A percentile compares a stretch with the other conserved stretches of the same genome.
These are phyloP conservation scores for Macrostomum lignano DNA, from an alignment of 1,140 invertebrate species.

Conservation along the genomic window DNA sequence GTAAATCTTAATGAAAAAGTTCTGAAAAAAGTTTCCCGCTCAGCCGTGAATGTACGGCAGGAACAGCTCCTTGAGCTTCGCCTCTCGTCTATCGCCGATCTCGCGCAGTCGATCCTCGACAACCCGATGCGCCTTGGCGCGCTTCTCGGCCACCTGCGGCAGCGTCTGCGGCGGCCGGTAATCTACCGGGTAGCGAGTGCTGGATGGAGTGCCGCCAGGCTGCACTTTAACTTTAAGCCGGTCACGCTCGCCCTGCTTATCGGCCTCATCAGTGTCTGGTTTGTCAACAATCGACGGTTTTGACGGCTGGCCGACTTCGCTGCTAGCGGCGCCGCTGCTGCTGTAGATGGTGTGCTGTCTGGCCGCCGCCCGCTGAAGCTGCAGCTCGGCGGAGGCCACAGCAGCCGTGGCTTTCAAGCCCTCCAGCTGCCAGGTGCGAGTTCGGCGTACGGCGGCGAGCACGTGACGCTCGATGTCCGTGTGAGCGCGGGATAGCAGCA, in stretches of 20 bases:
- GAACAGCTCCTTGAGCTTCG: slow-evolving; percentile 13
- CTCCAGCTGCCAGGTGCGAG: background rate
- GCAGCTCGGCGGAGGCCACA: background rate
- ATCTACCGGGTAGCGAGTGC: slow-evolving; percentile 9
- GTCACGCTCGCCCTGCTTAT: slow-evolving; percentile 9
- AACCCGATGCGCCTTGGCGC: slow-evolving; percentile 15
- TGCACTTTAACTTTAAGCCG: slow-evolving; percentile 13
- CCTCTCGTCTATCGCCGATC: slow-evolving; percentile 11
- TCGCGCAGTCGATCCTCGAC: slow-evolving; percentile 12
- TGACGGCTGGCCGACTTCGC: background rate
- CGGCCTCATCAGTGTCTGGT: slow-evolving; percentile 12
- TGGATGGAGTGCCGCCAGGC: slow-evolving; percentile 10
- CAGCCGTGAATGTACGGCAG: slow-evolving; percentile 12
- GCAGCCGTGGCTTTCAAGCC: background rate
- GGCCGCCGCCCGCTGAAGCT: background rate
- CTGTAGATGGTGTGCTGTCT: too few species aligned
- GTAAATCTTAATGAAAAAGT: too few species aligned
- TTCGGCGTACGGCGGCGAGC: background rate
- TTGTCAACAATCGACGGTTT: slow-evolving; percentile 8
- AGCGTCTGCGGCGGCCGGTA: slow-evolving; percentile 9
- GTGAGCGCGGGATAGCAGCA: slow-evolving; percentile 16
- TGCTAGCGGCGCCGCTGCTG: background rate
- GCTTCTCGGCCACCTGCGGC: slow-evolving; percentile 11
- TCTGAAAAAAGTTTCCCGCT: too few species aligned
- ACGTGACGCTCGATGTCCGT: background rate